Evolutionary conservation across 1,140 invertebrate species (phyloP).

Genomic region (Brachionus rubens): DNA sequence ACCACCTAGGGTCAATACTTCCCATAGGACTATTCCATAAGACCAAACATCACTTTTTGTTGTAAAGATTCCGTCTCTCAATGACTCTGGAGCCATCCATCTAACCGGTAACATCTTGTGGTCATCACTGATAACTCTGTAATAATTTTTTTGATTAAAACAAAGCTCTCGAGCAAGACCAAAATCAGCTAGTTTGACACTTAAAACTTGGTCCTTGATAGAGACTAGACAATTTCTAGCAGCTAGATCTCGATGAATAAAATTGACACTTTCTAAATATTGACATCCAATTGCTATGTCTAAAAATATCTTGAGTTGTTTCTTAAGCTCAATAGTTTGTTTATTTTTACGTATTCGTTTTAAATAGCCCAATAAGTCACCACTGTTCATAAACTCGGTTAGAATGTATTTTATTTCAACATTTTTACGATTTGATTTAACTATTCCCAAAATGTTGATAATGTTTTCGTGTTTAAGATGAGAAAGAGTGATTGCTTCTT

Average conservation of each 20-base stretch:
- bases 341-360: background rate
- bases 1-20: slow-evolving; percentile 63
- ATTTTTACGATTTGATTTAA: background rate
- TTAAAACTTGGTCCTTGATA: background rate
- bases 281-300: slow-evolving; percentile 29
- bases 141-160: slow-evolving; percentile 34
- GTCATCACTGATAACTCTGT: background rate
- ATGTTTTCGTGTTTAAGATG: slow-evolving; percentile 30
- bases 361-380: slow-evolving; percentile 28
- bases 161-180: slow-evolving; percentile 31
- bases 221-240: slow-evolving; percentile 41
- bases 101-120: slow-evolving; percentile 71
- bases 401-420: slow-evolving; percentile 22
- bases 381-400: slow-evolving; percentile 37
- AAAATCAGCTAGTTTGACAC: slow-evolving; percentile 45
- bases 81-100: slow-evolving; percentile 89
- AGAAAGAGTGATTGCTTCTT: slow-evolving; percentile 41
- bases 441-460: slow-evolving; percentile 19
- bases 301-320: slow-evolving; percentile 11
- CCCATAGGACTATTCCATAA: slow-evolving; percentile 85
- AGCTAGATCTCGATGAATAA: slow-evolving; percentile 43
- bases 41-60: slow-evolving; percentile 88
- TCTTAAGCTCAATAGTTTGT: slow-evolving; percentile 15
- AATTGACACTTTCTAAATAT: slow-evolving; percentile 23
- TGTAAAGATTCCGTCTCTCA: slow-evolving; percentile 81